Base-by-base conservation (phyloP, 2,113 vertebrate species). In the Heterotis niloticus region DNA sequence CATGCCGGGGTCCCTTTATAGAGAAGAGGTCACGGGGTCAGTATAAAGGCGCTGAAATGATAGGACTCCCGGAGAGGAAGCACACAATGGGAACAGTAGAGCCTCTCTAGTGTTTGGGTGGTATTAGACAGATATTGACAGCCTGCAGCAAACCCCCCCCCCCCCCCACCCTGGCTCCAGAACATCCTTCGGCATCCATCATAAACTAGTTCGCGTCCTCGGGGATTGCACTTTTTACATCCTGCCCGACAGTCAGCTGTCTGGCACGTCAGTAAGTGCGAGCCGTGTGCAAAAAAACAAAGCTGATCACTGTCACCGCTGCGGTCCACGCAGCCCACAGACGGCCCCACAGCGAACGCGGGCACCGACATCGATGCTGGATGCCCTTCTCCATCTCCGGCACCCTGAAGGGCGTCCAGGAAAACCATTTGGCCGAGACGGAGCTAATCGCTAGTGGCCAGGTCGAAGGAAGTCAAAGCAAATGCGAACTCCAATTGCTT, bases 181-280 rank as follows among this genome's bases (percentile, higher is more conserved):
- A 54, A 28, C 56, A 64, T 44, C 57, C 59, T 75, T 51, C 17
- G 12, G 74, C 74, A 64, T 64, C 57, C 57, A 64, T 75, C 74
- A 75, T 75, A 64, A 64, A 75, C 74, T 28, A 62, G 74, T 64
- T 75, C 29, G 62, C 54, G 34, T 64, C 59, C 74, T 11, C 59
- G 10, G 74, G 59, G 74, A 75, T 18, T n/a, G 28, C 74, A 75
- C 23, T 24, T 62, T 62, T 51, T 28, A 52, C 11, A 28, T 62
- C 57, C 28, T 14, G 59, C 10, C 74, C 74, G 20, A 44, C 24
- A 64, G 57, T 12, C 11, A 74, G 71, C 71, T 59, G 71, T 74
- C 71, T 57, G 71, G 54, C 52, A n/a, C 24, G 24, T 74, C 71
- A 59, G 24, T 44, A 74, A 24, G 71, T 16, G 11, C 34, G 51